Conservation (phyloP, 2,888 invertebrate species). For the Erebia palarica region DNA sequence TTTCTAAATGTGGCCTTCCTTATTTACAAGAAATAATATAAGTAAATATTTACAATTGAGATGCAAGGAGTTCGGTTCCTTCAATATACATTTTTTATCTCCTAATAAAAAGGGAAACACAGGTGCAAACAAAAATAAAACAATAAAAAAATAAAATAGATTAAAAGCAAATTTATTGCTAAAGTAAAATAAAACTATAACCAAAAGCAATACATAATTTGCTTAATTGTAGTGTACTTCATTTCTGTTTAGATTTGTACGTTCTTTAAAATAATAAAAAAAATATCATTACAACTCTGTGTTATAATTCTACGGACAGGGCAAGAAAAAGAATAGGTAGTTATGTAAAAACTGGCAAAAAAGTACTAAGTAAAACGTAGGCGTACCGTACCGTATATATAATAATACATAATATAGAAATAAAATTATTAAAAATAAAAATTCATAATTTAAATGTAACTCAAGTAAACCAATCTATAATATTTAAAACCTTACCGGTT, state of each 20-base stretch:
- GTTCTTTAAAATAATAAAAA: slow-evolving; percentile 68
- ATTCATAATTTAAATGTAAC: slow-evolving; percentile 79
- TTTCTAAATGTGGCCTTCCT: slow-evolving; percentile 58
- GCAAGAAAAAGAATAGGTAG: slow-evolving; percentile 35
- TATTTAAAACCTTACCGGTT: slow-evolving; percentile 80
- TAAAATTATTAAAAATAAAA: slow-evolving; percentile 72
- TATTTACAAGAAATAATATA: slow-evolving; percentile 61
- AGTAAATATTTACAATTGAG: slow-evolving; percentile 72
- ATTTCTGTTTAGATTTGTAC: slow-evolving; percentile 74
- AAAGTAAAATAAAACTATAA: slow-evolving; percentile 80
- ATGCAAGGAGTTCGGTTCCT: slow-evolving; percentile 83
- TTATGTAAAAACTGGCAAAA: slow-evolving; percentile 13
- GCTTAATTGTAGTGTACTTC: slow-evolving; percentile 62
- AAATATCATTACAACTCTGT: slow-evolving; percentile 46
- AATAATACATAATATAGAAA: slow-evolving; percentile 53
- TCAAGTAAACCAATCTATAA: slow-evolving; percentile 78
- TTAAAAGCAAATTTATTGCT: slow-evolving; percentile 82
- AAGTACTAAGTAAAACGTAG: slow-evolving; percentile 41
- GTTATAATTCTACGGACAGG: slow-evolving; percentile 36
- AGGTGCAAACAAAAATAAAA: slow-evolving; percentile 54
- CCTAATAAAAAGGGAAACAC: slow-evolving; percentile 53
- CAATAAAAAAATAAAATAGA: slow-evolving; percentile 70
- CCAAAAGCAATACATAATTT: slow-evolving; percentile 75
- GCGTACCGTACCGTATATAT: slow-evolving; percentile 66
- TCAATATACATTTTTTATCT: slow-evolving; percentile 66